These are phyloP conservation scores for Xenopus tropicalis DNA, from an alignment of 2,113 vertebrate genomes.

Conservation along the genomic window DNA sequence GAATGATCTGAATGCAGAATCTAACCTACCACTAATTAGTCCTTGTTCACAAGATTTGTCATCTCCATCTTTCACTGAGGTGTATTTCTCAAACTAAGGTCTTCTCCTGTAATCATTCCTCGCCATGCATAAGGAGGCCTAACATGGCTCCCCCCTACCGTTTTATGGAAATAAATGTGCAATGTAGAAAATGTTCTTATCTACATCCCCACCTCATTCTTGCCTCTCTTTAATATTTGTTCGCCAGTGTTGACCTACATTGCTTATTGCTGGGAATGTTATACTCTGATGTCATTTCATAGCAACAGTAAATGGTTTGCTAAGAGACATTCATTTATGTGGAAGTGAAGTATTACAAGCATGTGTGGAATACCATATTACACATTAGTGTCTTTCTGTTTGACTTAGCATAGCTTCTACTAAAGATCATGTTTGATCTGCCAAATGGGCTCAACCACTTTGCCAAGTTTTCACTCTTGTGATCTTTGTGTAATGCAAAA, in stretches of 20 bases:
- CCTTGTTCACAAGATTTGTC: no score
- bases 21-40: no score
- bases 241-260: constrained; percentile 6
- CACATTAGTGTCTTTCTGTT: constrained; percentile 30
- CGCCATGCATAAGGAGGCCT: no score
- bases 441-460: background rate
- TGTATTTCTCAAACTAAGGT: no score
- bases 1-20: no score
- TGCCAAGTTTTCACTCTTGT: constrained; percentile 12
- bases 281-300: constrained; percentile 18
- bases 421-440: constrained; percentile 29
- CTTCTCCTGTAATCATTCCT: no score
- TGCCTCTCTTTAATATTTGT: constrained; percentile 2
- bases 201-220: background rate
- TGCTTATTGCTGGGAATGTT: constrained; percentile 9
- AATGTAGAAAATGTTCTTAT: constrained; percentile 13
- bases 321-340: constrained; percentile 9
- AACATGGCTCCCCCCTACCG: no score
- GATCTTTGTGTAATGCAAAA: no score
- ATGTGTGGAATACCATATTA: constrained; percentile 32
- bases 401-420: constrained; percentile 12
- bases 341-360: constrained; percentile 15
- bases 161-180: no score
- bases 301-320: constrained; percentile 23
- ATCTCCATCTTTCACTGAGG: no score